Base-by-base conservation (phyloP, 2,113 vertebrate genomes). In the Oncorhynchus masou region DNA sequence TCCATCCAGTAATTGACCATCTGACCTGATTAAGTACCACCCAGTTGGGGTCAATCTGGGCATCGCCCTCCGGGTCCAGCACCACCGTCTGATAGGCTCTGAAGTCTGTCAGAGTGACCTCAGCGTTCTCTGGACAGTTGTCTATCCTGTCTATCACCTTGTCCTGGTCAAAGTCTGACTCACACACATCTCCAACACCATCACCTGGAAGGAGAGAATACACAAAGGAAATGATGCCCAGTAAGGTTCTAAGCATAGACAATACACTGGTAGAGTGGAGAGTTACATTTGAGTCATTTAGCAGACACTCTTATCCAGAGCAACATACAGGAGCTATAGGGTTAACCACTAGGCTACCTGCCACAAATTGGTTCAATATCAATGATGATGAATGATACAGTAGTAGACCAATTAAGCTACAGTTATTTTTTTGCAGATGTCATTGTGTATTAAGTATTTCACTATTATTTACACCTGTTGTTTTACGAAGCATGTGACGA, bases 1-100 rank as follows among this genome's bases (percentile, higher is more conserved):
- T 12, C 39, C 22, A n/a, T 67, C 24, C 5, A 24, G 25, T 67
- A 16, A 25, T 7, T 25, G n/a, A 60, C 12, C 22, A 59, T 54
- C 79, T 78, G 82, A 95, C 98, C 95, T 98, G 96, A 85, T 99
- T 99, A 71, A 99, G 90, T 80, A 99, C 98, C 71, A 99, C 95
- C 98, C 98, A 99, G 84, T 99, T 99, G 74, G 98, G 98, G 86
- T 99, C 98, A 8, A 98, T 99, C 92, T 99, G 98, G 0, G 98
- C 98, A 4, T 99, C 98, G 0, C 98, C 98, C 83, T 99, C 98
- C 0, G 98, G 98, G 84, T 99, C 98, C 85, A 99, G 87, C 66
- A 99, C 97, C 27, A 99, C 97, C 0, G 98, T 99, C 91, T 99
- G 98, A 88, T 97, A 99, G 75, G 98, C 98, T 75, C 98, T 93